Percentiles rank a stretch among this genome's conserved stretches.
phyloP scores from a whole-genome alignment of 2,888 invertebrate genomes.

The Lasioglossum calceatum region DNA sequence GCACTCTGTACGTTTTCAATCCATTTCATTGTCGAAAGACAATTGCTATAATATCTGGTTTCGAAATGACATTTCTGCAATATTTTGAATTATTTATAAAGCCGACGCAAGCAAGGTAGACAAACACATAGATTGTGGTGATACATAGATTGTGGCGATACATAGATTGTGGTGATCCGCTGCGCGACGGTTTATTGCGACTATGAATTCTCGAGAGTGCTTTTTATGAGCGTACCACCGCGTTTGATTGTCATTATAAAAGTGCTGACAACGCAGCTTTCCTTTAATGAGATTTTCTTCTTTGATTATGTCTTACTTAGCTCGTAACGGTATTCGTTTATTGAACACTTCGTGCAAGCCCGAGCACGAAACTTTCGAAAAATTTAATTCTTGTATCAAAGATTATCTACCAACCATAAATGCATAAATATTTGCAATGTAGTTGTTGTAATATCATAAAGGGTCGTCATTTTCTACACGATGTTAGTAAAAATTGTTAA shows the following conservation, averaged over 20 bases:
- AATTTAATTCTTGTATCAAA: no score
- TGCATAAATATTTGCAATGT: no score
- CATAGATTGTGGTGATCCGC: not conserved
- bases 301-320: not conserved
- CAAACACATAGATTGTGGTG: not conserved
- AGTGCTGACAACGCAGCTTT: not conserved
- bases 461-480: no score
- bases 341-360: not conserved
- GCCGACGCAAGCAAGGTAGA: not conserved
- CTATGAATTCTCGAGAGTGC: not conserved
- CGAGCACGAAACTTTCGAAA: no score
- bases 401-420: no score
- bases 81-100: not conserved
- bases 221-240: not conserved
- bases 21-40: not conserved
- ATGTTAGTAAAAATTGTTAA: no score
- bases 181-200: not conserved
- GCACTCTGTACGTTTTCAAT: no score
- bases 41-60: no score
- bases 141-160: no score
- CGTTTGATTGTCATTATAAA: slow-evolving; percentile 1
- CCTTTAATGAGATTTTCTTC: not conserved
- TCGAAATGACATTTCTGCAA: not conserved
- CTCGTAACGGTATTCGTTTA: not conserved
- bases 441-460: no score